phyloP scores from a whole-genome alignment of 2,888 invertebrate species.

The Drosophila atroscutellata region DNA sequence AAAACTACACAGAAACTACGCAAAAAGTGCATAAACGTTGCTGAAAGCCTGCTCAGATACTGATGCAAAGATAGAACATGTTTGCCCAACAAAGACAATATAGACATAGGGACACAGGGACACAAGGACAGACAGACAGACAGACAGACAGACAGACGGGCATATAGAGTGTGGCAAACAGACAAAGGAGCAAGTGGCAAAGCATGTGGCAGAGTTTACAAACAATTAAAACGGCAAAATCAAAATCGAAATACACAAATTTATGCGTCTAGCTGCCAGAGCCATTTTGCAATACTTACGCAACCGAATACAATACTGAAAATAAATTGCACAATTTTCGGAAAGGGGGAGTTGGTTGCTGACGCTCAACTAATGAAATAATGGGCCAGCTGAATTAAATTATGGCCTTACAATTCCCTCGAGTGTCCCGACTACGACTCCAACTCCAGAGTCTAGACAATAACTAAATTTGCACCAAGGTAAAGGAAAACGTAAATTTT shows the following conservation, averaged over 20 bases:
- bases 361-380: constrained; percentile 71
- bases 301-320: constrained; percentile 38
- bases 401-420: constrained; percentile 69
- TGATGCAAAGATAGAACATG: constrained; percentile 73
- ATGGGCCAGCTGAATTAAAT: constrained; percentile 74
- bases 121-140: not conserved
- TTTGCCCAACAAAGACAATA: constrained; percentile 63
- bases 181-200: constrained; percentile 52
- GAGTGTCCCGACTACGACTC: constrained; percentile 34
- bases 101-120: constrained; percentile 19
- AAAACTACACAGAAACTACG: constrained; percentile 19
- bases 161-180: constrained; percentile 15
- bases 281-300: constrained; percentile 49
- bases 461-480: constrained; percentile 77
- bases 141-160: not conserved
- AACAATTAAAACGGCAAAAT: constrained; percentile 80
- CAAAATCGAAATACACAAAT: constrained; percentile 77
- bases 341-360: not conserved
- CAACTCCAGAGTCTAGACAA: constrained; percentile 62
- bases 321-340: constrained; percentile 63
- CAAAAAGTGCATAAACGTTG: constrained; percentile 26
- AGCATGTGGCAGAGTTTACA: constrained; percentile 58
- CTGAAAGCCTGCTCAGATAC: constrained; percentile 56
- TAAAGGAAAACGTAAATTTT: constrained; percentile 71
- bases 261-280: constrained; percentile 77